Conservation (phyloP, 2,888 invertebrate species). For the Protophormia terraenovae region DNA sequence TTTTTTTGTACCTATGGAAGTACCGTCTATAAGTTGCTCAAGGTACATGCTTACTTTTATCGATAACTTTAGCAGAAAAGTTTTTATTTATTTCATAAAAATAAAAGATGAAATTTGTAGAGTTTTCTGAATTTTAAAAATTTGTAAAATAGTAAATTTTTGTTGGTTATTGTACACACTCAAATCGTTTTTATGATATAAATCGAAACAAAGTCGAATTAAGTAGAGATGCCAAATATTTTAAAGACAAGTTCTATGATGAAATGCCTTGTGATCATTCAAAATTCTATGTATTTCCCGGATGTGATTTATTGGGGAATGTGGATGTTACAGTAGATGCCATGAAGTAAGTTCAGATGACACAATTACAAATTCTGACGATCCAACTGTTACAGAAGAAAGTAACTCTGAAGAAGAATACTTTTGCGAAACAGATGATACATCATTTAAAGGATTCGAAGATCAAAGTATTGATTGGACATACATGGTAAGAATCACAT, state of each 20-base stretch:
- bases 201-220: background rate
- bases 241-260: background rate
- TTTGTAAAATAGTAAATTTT: constrained; percentile 10
- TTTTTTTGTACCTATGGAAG: background rate
- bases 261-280: background rate
- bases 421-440: background rate
- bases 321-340: background rate
- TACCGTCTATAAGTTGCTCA: background rate
- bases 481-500: background rate
- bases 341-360: background rate
- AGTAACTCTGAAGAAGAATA: background rate
- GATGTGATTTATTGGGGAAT: constrained; percentile 4
- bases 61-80: background rate
- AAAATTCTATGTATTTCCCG: background rate
- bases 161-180: constrained; percentile 3
- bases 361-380: background rate
- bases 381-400: background rate
- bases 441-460: background rate
- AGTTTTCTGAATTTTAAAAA: background rate
- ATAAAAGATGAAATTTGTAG: background rate
- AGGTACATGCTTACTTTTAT: too few relatives aligned
- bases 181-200: constrained; percentile 1
- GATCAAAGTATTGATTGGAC: background rate
- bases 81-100: too few relatives aligned
- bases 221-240: constrained; percentile 17